These are phyloP conservation scores for Channallabes apus DNA, from an alignment of 2,797 vertebrate genomes.

Conservation along the genomic window DNA sequence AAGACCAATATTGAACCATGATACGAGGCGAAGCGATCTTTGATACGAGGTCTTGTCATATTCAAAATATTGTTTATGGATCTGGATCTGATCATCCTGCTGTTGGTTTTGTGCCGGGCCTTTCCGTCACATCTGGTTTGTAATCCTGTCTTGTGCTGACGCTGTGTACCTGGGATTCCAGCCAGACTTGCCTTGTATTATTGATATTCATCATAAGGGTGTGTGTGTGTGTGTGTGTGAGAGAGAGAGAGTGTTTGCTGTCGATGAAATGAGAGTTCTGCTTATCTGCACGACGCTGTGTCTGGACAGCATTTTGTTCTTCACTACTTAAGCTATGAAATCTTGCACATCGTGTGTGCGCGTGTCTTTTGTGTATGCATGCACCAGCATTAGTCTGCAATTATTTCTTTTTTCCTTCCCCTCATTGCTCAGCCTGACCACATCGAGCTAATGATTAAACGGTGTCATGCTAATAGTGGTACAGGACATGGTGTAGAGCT, in stretches of 20 bases:
- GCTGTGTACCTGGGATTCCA: constrained; percentile 24
- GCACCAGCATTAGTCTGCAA: constrained; percentile 21
- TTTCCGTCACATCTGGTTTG: constrained; percentile 32
- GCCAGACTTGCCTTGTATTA: constrained; percentile 40
- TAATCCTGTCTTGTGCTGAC: constrained; percentile 33
- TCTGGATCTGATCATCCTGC: constrained; percentile 11
- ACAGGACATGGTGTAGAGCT: constrained; percentile 35
- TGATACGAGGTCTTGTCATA: not conserved
- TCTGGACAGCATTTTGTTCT: not conserved
- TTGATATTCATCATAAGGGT: constrained; percentile 27
- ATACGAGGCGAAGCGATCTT: not conserved
- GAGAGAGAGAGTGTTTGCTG: not conserved
- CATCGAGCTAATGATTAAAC: constrained; percentile 60
- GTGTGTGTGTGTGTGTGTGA: constrained; percentile 4
- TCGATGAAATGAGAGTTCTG: not conserved
- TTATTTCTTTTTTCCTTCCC: constrained; percentile 50
- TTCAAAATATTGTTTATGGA: constrained; percentile 21
- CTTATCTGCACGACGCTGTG: not conserved
- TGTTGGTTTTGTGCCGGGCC: not conserved
- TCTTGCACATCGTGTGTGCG: constrained; percentile 3
- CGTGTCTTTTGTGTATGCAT: not conserved
- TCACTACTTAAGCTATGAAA: not conserved
- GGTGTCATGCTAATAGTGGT: constrained; percentile 48
- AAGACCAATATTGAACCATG: not conserved
- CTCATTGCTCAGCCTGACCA: constrained; percentile 45